Base-by-base conservation (phyloP, 2,888 invertebrate species). In the Drosophila tanythrix region DNA sequence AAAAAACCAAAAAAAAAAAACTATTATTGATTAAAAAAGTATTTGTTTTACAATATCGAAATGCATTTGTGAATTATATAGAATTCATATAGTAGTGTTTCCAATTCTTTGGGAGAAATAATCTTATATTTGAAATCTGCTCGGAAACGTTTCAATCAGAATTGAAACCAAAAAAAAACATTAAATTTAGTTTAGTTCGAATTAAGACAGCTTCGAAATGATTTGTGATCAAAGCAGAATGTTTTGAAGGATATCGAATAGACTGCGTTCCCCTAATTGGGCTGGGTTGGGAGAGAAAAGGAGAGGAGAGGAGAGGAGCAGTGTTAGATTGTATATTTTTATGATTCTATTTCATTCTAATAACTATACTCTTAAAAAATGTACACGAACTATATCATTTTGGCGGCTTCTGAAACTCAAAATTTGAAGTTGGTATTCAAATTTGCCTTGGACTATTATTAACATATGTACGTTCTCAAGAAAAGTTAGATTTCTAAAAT, bases 21-120 rank as follows among this genome's bases (percentile, higher is more conserved):
- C 53, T 61, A 50, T 61, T 56, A 58, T 40, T 33, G 52, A 64
- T 25, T 59, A 68, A 68, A 31, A 52, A 62, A 18, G 38, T 35
- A 35, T 25, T 35, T 53, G 27, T 38, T 52, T 25, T 11, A 33
- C 4, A 33, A 35, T 33, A 53, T 15, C 15, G 5, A 53, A 35
- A 53, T 53, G 53, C 53, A 53, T 53, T 53, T 53, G 53, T 15
- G 53, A 55, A 55, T 18, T 55, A 55, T 36, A 36, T 18, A 18
- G 18, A 36, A 55, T 53, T 46, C 25, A 18, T 29, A 31, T 29
- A 1, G 1, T 2, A 25, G 3, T 25, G 29, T 5, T 33, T 3
- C 5, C 25, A 25, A 15, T 18, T 35, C 6, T 25, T 25, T 35
- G 21, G 7, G 6, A 21, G 7, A 46, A 46, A 46, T 21, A 27